Evolutionary conservation across 2,113 vertebrate genomes (phyloP), one percentile per base, ranked within the genome.

Genomic region (Ranitomeya variabilis): DNA sequence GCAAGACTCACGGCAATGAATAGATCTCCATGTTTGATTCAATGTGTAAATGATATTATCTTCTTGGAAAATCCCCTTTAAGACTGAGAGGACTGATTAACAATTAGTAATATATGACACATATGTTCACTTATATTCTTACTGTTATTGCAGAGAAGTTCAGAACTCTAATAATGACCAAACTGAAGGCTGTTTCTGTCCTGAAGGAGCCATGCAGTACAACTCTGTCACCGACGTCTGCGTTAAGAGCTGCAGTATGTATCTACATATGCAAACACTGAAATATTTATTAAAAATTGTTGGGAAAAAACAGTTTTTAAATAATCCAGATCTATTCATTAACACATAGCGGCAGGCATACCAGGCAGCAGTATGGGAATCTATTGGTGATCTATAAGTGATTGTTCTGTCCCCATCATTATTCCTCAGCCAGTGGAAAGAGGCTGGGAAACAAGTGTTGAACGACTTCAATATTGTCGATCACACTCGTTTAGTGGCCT

Each of bases 111-210:
- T 71, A 69, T 71, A 31, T 31, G 18, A 37, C 23, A 7, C 8
- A 31, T 31, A 51, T 9, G 45, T 10, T 7, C 7, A 16, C 19
- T 9, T 19, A 9, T 74, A 13, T 45, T 45, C 16, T 18, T 74
- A 3, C 31, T 90, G 31, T 54, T 31, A 19, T 83, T 69, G 2
- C 66, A 96, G 95, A 57, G 2, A 4, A 15, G 0, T 93, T 0
- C 54, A 82, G 0, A 66, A 13, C 4, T 90, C 90, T 73, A 86
- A 74, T 45, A 69, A 54, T 52, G 92, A 87, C 14, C 57, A 92
- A 54, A 92, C 90, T 0, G 98, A 99, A 92, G 98, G 97, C 7
- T 99, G 98, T 90, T 98, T 95, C 94, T 99, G 98, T 89, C 93
- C 94, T 0, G 3, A 87, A 0, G 94, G 90, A 88, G 91, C 52